A percentile compares a stretch with the other conserved stretches of the same genome.
Evolutionary conservation across 2,888 invertebrate genomes (phyloP).

Genomic region (Pemphredon lugubris): DNA sequence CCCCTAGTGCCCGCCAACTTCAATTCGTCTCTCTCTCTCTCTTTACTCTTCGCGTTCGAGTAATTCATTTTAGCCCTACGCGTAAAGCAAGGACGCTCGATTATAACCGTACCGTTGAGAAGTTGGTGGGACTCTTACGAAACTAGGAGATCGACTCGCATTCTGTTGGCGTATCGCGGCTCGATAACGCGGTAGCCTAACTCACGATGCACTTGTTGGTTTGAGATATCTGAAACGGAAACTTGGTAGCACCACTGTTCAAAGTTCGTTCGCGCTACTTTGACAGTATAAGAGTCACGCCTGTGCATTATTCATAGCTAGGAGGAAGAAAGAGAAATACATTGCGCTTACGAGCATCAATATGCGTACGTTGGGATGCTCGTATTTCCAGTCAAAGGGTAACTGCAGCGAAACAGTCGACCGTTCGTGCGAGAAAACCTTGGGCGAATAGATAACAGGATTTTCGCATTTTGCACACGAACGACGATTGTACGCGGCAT

Average conservation of each 20-base stretch:
- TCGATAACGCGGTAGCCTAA: constrained; percentile 2
- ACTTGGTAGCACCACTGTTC: constrained; percentile 36
- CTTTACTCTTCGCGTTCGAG: too few relatives aligned
- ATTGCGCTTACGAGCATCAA: constrained; percentile 69
- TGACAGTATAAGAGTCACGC: constrained; percentile 54
- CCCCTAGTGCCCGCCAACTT: too few relatives aligned
- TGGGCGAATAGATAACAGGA: constrained; percentile 17
- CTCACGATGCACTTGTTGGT: constrained; percentile 38
- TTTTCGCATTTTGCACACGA: not conserved
- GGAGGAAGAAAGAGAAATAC: constrained; percentile 55
- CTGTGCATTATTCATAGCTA: constrained; percentile 69
- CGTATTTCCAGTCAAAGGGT: constrained; percentile 52
- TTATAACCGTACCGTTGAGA: not conserved
- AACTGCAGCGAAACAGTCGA: constrained; percentile 23
- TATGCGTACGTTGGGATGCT: constrained; percentile 60
- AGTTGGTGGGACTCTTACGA: not conserved
- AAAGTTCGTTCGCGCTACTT: constrained; percentile 65
- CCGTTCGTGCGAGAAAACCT: constrained; percentile 29
- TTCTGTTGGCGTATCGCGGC: not conserved
- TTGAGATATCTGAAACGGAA: constrained; percentile 52
- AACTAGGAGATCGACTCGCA: too few relatives aligned
- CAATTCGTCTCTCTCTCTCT: too few relatives aligned
- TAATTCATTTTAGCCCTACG: too few relatives aligned
- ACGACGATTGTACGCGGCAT: not conserved
- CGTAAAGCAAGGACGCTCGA: too few relatives aligned